Percentiles rank a stretch among this genome's conserved stretches.
These are phyloP conservation scores for Megaleporinus macrocephalus DNA, from an alignment of 2,113 vertebrate species.

Conservation along the genomic window DNA sequence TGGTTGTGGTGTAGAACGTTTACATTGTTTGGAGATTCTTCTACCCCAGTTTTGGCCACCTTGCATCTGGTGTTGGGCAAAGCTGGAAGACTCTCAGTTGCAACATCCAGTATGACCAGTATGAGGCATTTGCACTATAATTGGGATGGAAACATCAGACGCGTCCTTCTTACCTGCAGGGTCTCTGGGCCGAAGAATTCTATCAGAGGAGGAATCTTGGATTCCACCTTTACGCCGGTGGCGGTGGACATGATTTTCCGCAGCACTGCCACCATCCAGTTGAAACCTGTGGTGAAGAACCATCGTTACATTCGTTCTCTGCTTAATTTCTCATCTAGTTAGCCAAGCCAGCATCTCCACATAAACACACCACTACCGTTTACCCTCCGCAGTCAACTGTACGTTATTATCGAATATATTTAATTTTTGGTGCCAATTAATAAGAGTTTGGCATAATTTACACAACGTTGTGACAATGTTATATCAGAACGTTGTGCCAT, in stretches of 20 bases:
- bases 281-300: conserved; percentile 50
- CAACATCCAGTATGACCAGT: not conserved
- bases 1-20: no score
- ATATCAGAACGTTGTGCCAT: no score
- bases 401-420: no score
- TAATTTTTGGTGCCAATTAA: no score
- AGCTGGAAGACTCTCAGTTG: not conserved
- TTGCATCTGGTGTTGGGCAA: not conserved
- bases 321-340: no score
- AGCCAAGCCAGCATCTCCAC: no score
- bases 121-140: not conserved
- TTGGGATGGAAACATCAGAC: no score
- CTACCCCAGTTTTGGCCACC: not conserved
- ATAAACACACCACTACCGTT: no score
- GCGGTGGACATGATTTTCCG: conserved; percentile 52
- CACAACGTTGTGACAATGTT: no score
- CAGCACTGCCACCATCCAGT: conserved; percentile 62
- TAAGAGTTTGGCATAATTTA: no score
- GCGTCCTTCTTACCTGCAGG: conserved; percentile 47
- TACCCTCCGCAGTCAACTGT: no score
- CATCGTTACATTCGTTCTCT: not conserved
- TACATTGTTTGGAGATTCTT: no score
- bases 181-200: conserved; percentile 55
- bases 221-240: not conserved
- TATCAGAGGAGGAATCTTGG: conserved; percentile 46